Evolutionary conservation across 2,888 invertebrate species (phyloP).

Genomic region (Cheilosia impressa): DNA sequence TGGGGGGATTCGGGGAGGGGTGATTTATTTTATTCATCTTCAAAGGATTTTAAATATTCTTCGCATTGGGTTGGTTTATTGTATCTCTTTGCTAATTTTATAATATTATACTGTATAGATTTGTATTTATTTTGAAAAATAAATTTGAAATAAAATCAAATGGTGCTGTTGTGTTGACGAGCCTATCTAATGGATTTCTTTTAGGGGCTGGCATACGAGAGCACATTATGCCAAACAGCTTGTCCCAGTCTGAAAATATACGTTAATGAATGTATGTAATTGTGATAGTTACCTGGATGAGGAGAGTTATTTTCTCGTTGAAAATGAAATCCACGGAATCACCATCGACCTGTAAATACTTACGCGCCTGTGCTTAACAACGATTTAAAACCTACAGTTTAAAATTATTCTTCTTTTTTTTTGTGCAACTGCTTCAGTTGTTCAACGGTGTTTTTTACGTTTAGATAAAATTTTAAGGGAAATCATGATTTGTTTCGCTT

Average conservation of each 20-base stretch:
- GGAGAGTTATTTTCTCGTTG: neutral
- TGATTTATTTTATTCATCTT: slow-evolving; percentile 31
- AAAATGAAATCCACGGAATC: slow-evolving; percentile 27
- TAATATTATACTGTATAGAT: slow-evolving; percentile 48
- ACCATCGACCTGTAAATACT: slow-evolving; percentile 61
- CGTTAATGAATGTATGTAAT: slow-evolving; percentile 59
- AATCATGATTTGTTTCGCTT: slow-evolving; percentile 67
- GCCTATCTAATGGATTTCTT: slow-evolving; percentile 37
- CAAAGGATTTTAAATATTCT: slow-evolving; percentile 32
- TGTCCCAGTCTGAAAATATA: slow-evolving; percentile 63
- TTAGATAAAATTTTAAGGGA: slow-evolving; percentile 59
- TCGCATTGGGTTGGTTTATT: slow-evolving; percentile 5
- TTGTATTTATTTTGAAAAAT: slow-evolving; percentile 64
- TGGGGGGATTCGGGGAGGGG: slow-evolving; percentile 38
- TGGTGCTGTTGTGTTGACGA: slow-evolving; percentile 57
- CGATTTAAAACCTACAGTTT: slow-evolving; percentile 66
- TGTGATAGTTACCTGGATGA: slow-evolving; percentile 61
- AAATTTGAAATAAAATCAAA: slow-evolving; percentile 74
- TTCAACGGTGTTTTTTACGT: slow-evolving; percentile 6
- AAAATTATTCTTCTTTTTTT: slow-evolving; percentile 20
- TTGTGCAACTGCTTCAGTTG: slow-evolving; percentile 23
- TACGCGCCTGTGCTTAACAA: slow-evolving; percentile 68
- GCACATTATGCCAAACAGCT: slow-evolving; percentile 10
- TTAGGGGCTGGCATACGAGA: slow-evolving; percentile 7
- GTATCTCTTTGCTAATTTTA: slow-evolving; percentile 38